Conservation (phyloP, 2,113 vertebrate species). For the Gorilla gorilla region DNA sequence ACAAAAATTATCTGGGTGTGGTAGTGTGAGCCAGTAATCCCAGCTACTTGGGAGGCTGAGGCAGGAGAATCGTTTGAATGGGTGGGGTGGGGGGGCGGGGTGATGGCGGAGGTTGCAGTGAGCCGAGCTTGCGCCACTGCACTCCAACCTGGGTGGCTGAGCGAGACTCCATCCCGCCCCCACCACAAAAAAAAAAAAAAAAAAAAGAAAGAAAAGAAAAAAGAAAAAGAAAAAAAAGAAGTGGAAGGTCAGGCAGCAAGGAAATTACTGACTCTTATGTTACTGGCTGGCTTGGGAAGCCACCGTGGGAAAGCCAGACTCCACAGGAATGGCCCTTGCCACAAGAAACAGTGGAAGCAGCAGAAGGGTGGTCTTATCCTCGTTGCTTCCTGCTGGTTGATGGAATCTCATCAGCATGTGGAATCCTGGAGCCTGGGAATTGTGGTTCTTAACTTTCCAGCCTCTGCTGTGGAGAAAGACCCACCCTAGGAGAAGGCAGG, state of each 20-base stretch:
- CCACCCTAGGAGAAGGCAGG: rapidly evolving
- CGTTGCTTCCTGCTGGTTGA: not conserved
- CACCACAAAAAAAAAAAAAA: too few relatives aligned
- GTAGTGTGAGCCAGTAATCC: too few relatives aligned
- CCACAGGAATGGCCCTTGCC: rapidly evolving
- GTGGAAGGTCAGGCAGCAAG: not conserved
- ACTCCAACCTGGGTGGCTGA: too few relatives aligned
- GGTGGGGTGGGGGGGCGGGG: too few relatives aligned
- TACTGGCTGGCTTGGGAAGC: not conserved
- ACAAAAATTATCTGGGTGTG: too few relatives aligned
- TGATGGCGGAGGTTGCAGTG: too few relatives aligned
- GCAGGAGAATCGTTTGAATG: too few relatives aligned
- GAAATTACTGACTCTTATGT: not conserved
- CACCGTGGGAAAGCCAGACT: not conserved
- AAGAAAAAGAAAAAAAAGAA: not conserved
- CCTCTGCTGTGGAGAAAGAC: not conserved
- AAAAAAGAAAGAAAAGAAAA: rapidly evolving
- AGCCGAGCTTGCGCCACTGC: too few relatives aligned
- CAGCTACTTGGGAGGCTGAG: too few relatives aligned
- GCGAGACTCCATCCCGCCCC: too few relatives aligned
- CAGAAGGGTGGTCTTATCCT: too few relatives aligned
- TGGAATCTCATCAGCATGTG: not conserved
- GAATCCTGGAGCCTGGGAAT: not conserved
- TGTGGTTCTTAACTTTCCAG: not conserved
- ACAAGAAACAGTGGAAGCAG: not conserved